Conservation (phyloP, 92 coral and sea anemone genomes). For the Bergia sp. region DNA sequence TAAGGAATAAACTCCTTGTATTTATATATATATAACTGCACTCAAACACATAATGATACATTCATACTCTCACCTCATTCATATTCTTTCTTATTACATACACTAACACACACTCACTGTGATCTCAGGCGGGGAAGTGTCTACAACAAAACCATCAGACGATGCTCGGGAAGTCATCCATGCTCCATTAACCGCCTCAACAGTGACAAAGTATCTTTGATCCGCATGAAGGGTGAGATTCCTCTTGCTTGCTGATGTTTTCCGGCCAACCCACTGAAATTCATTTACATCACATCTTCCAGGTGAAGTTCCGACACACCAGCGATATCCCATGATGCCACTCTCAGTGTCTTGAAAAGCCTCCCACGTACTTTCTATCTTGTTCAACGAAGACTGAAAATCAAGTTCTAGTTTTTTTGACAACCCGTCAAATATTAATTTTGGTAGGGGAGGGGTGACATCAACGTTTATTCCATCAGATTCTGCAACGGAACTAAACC, state of each 20-base stretch:
- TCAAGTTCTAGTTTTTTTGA: slow-evolving; percentile 54
- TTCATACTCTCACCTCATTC: neutral
- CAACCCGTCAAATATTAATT: slow-evolving; percentile 66
- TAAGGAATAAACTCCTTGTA: no score
- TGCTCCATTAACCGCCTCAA: slow-evolving; percentile 83
- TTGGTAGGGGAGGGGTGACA: slow-evolving; percentile 75
- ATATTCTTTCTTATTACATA: neutral
- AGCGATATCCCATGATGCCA: slow-evolving; percentile 83
- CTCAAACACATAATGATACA: neutral
- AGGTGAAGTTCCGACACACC: slow-evolving; percentile 89
- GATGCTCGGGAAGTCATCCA: slow-evolving; percentile 84
- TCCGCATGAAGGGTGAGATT: slow-evolving; percentile 77
- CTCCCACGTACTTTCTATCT: slow-evolving; percentile 70
- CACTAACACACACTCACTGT: slow-evolving; percentile 44
- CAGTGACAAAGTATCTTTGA: slow-evolving; percentile 79
- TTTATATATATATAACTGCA: neutral
- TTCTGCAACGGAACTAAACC: slow-evolving; percentile 66
- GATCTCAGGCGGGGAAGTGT: slow-evolving; percentile 78
- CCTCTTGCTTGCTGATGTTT: slow-evolving; percentile 47
- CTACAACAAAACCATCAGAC: slow-evolving; percentile 93
- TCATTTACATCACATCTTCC: slow-evolving; percentile 70
- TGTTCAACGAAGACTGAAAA: slow-evolving; percentile 62
- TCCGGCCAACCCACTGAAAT: slow-evolving; percentile 69
- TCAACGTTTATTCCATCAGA: slow-evolving; percentile 90
- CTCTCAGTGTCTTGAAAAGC: slow-evolving; percentile 82